Evolutionary conservation across 2,888 invertebrate genomes (phyloP).

Genomic region (Ectropis crepuscularia): DNA sequence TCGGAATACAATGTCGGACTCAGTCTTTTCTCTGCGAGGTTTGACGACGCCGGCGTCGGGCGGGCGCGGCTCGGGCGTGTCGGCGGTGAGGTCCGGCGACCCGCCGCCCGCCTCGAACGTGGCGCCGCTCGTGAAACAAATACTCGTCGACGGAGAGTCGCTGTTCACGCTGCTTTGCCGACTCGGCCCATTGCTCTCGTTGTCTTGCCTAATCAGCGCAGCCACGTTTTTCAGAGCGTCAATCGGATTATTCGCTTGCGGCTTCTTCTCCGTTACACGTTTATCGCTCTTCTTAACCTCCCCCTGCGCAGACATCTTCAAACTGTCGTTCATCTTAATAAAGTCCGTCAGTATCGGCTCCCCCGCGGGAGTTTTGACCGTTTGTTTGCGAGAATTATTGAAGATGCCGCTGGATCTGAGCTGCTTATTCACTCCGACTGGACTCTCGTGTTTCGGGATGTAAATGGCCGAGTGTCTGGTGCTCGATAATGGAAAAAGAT

Average conservation of each 20-base stretch:
- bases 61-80: slow-evolving; percentile 63
- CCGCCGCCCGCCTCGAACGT: slow-evolving; percentile 67
- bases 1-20: slow-evolving; percentile 93
- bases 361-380: slow-evolving; percentile 77
- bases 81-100: slow-evolving; percentile 68
- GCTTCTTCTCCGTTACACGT: slow-evolving; percentile 59
- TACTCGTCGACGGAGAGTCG: slow-evolving; percentile 76
- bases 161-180: slow-evolving; percentile 76
- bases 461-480: slow-evolving; percentile 90
- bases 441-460: slow-evolving; percentile 84
- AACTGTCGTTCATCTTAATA: slow-evolving; percentile 83
- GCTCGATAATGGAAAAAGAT: slow-evolving; percentile 91
- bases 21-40: slow-evolving; percentile 94
- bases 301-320: slow-evolving; percentile 75
- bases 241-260: slow-evolving; percentile 65
- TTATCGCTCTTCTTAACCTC: slow-evolving; percentile 69
- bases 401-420: slow-evolving; percentile 88
- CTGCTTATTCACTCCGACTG: slow-evolving; percentile 76
- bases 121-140: slow-evolving; percentile 66
- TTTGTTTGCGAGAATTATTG: slow-evolving; percentile 87
- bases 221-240: slow-evolving; percentile 78
- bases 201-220: slow-evolving; percentile 73
- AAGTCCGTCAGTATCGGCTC: slow-evolving; percentile 90
- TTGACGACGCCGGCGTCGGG: slow-evolving; percentile 70
- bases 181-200: slow-evolving; percentile 65